Conservation (phyloP, 2,797 vertebrate genomes). For the Enteromius trimaculatus region DNA sequence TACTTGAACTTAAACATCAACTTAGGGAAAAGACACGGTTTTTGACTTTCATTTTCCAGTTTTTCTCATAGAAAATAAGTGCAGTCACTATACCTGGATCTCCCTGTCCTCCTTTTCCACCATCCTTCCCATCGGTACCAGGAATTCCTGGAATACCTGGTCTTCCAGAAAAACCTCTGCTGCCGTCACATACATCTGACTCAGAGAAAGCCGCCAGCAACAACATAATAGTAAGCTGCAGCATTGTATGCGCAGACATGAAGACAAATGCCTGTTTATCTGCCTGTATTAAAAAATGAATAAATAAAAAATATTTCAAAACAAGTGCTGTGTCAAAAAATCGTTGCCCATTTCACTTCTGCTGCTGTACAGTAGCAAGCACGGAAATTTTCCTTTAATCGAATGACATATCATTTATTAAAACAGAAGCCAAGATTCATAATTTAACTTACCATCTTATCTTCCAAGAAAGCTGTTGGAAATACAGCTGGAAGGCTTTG, state of each 20-base stretch:
- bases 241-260: conserved; percentile 33
- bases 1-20: neutral
- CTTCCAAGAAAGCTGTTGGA: conserved; percentile 21
- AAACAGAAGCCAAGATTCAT: neutral
- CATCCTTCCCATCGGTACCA: conserved; percentile 76
- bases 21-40: neutral
- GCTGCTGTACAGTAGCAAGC: neutral
- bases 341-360: neutral
- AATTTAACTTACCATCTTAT: conserved; percentile 54
- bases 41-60: neutral
- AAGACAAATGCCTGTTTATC: conserved; percentile 36
- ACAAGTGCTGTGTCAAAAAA: neutral
- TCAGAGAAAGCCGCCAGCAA: conserved; percentile 49
- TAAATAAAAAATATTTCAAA: neutral
- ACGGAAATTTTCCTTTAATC: neutral
- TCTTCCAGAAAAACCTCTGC: conserved; percentile 70
- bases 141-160: conserved; percentile 77
- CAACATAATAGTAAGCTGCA: conserved; percentile 56
- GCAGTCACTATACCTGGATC: conserved; percentile 61
- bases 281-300: neutral
- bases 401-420: neutral
- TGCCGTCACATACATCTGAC: conserved; percentile 65
- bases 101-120: conserved; percentile 68
- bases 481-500: conserved; percentile 2
- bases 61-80: neutral